Base-by-base conservation (phyloP, 2,113 vertebrate species). In the Carassius carassius region DNA sequence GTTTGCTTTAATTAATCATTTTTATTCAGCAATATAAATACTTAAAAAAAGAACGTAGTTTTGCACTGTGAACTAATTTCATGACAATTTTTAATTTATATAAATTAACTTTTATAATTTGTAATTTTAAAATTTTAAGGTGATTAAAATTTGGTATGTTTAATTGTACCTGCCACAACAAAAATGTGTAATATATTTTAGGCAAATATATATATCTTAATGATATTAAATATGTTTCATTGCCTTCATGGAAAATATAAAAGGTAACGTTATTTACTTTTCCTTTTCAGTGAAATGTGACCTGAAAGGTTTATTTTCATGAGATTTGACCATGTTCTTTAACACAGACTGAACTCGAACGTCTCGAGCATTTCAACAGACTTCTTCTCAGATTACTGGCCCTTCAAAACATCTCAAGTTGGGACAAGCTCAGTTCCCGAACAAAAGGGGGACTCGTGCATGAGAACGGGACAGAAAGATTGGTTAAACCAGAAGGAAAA, bases 371-470 rank as follows among this genome's bases (percentile, higher is more conserved):
- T 80, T 47, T 63, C 35, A 69, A 5, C 63, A 21, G n/a, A 12
- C 60, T 21, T 21, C 58, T 29, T 60, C 84, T 84, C 37, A 29
- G 8, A 17, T 88, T 78, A 37, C 86, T 83, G 74, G 58, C 56
- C 82, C 84, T 81, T 82, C 14, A 84, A 82, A 89, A 78, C 77
- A 81, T 82, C 19, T 84, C 87, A 87, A 74, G 90, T 87, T 6
- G 2, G 41, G 84, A 82, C 88, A 91, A 77, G 87, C n/a, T 89
- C 84, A 87, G 8, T n/a, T 9, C 2, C 2, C 21, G 65, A 85
- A 91, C 88, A 91, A 92, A 70, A 74, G 77, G 10, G n/a, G 82
- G 29, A 65, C 89, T 77, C 54, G 90, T 11, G 63, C 17, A 70
- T 8, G 44, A 32, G 3, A n/a, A 69, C 13, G 37, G 3, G 12